phyloP scores from a whole-genome alignment of 2,113 vertebrate species.

The Nesogale talazaci region DNA sequence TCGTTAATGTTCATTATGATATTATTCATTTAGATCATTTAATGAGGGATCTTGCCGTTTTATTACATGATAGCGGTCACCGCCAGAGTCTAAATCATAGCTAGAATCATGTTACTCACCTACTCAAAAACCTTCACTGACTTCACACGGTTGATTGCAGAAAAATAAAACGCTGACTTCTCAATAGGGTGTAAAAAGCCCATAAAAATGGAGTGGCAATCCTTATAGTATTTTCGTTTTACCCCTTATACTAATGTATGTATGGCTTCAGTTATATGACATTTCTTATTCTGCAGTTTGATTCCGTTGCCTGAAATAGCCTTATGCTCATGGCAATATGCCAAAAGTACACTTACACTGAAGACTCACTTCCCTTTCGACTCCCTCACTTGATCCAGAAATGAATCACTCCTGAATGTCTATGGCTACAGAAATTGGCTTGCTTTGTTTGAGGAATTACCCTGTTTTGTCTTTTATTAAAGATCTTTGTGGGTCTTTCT shows the following conservation, averaged over 20 bases:
- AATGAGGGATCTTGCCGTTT: too few species aligned
- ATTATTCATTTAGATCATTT: too few species aligned
- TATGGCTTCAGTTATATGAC: not conserved
- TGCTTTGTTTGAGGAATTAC: not conserved
- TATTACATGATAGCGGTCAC: not conserved
- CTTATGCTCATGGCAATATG: not conserved
- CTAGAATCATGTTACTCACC: not conserved
- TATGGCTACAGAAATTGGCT: not conserved
- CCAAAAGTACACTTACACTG: constrained; percentile 30
- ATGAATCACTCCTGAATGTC: not conserved
- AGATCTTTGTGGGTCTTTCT: not conserved
- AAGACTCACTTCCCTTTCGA: not conserved
- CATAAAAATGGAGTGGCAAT: not conserved
- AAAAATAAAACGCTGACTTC: constrained; percentile 39
- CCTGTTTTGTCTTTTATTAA: not conserved
- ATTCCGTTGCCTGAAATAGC: not conserved
- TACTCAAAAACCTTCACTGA: constrained; percentile 1
- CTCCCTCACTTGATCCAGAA: not conserved
- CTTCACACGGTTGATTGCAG: not conserved
- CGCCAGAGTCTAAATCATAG: constrained; percentile 1
- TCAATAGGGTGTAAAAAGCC: constrained; percentile 13
- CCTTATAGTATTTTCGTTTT: not conserved
- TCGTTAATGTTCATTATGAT: not conserved
- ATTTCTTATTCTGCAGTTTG: constrained; percentile 6
- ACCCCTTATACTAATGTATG: not conserved